These are phyloP conservation scores for Rhinoraja longicauda DNA, from an alignment of 2,797 vertebrate species.

Conservation along the genomic window DNA sequence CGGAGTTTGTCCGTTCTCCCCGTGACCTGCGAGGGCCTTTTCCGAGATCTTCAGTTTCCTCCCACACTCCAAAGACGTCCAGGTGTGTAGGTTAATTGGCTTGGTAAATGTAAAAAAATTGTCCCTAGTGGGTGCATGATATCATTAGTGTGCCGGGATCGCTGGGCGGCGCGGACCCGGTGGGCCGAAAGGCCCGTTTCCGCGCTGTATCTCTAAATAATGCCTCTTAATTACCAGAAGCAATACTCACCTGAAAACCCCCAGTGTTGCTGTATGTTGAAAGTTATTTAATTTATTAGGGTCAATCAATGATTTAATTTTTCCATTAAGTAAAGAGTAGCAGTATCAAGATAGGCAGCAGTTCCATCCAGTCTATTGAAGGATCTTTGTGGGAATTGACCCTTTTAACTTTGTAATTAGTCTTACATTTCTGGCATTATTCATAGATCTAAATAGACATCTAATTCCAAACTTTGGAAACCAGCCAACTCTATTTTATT, in stretches of 20 bases:
- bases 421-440: not conserved
- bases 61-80: too few relatives aligned
- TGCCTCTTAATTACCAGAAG: not conserved
- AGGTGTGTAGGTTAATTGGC: too few relatives aligned
- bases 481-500: not conserved
- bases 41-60: too few relatives aligned
- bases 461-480: not conserved
- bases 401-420: not conserved
- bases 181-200: too few relatives aligned
- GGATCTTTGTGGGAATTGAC: not conserved
- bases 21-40: too few relatives aligned
- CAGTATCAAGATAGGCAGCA: not conserved
- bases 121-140: too few relatives aligned
- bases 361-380: not conserved
- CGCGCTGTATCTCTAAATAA: too few relatives aligned
- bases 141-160: too few relatives aligned
- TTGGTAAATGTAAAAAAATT: too few relatives aligned
- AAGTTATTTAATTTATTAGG: not conserved
- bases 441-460: not conserved
- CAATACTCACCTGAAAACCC: not conserved
- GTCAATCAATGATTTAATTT: not conserved
- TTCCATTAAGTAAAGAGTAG: not conserved
- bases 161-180: too few relatives aligned
- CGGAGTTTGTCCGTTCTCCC: too few relatives aligned
- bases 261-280: not conserved